Conservation (phyloP, 2,888 invertebrate genomes). For the Andrena flavipes region DNA sequence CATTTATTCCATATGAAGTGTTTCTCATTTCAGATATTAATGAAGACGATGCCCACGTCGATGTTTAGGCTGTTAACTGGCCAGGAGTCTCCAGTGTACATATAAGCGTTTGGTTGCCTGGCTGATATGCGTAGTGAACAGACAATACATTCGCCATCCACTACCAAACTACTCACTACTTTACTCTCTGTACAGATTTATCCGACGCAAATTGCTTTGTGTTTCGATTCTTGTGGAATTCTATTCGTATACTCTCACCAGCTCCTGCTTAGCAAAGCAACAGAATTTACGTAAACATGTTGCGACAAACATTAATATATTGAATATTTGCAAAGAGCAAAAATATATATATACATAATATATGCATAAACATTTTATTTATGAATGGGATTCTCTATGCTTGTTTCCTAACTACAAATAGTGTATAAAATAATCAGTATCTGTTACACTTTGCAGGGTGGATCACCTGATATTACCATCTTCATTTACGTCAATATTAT, state of each 20-base stretch:
- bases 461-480: too few species aligned
- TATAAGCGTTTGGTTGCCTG: constrained; percentile 87
- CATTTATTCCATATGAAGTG: constrained; percentile 4
- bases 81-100: constrained; percentile 99
- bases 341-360: constrained; percentile 62
- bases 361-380: constrained; percentile 67
- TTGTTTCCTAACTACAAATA: constrained; percentile 30
- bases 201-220: constrained; percentile 78
- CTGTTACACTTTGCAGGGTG: too few species aligned
- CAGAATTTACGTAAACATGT: constrained; percentile 68
- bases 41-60: constrained; percentile 99
- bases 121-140: constrained; percentile 82
- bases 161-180: constrained; percentile 76
- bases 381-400: constrained; percentile 72
- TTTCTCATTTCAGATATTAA: constrained; percentile 92
- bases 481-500: too few species aligned
- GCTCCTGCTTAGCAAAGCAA: constrained; percentile 77
- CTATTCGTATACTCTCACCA: constrained; percentile 74
- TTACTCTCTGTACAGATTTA: constrained; percentile 77
- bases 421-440: not conserved
- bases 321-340: constrained; percentile 79
- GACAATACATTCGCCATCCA: constrained; percentile 84
- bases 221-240: constrained; percentile 74
- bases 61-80: constrained; percentile 99
- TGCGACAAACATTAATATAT: constrained; percentile 73